Base-by-base conservation (phyloP, 2,888 invertebrate genomes). In the Chloromyia formosa region DNA sequence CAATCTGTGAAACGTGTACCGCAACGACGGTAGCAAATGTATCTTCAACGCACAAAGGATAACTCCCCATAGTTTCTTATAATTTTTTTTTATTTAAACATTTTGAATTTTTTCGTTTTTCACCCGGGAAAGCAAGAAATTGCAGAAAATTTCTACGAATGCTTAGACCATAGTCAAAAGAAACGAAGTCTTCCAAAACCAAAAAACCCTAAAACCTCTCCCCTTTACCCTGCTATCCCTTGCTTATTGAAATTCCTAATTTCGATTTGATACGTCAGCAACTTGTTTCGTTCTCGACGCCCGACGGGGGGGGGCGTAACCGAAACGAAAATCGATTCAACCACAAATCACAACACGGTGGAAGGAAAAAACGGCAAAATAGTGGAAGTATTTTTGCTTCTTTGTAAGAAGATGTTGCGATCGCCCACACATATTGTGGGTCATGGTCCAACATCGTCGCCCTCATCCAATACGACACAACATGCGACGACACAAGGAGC, bases 391-490 rank as follows among this genome's bases (percentile, higher is more conserved):
- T 60, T 80, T 72, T 69, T 80, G 76, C 75, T 80, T 76, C 77
- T 80, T 72, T 80, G 78, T 77, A 80, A 79, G 80, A 83, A 84
- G 83, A 84, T 86, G 87, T 87, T 84, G 86, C 87, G 84, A 85
- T 86, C 86, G 82, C 87, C 85, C 85, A 87, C 85, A 81, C 86
- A 86, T 80, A 81, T 85, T 80, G 82, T 85, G 82, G 85, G 84
- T 82, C 83, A 85, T 79, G 84, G 85, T 81, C 82, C 82, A 79
- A 79, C 80, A 80, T 79, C 80, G 78, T 66, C 77, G 14, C 45
- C 75, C 61, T 81, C 73, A 73, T 81, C 78, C 75, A 71, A 71
- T 53, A 77, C 78, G 74, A 76, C 80, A 78, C 64, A 78, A 78
- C 74, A 74, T 78, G 61, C 76, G 71, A 10, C 49, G 12, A 54